Percentiles rank a stretch among this genome's conserved stretches.
Conservation (phyloP, 2,113 vertebrate genomes). For the Leptodactylus fuscus region DNA sequence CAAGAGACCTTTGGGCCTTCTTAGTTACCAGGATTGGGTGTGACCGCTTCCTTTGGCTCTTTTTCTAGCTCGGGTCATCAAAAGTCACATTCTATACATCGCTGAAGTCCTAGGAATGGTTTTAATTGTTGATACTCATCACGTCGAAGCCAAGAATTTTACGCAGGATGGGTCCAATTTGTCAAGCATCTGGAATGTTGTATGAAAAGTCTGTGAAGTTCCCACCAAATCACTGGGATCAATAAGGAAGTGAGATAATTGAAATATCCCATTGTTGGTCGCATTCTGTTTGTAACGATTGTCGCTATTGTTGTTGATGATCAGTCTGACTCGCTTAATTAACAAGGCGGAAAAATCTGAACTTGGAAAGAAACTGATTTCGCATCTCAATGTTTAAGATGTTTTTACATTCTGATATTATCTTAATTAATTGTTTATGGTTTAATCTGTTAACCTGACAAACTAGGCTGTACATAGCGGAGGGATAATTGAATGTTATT, state of each 20-base stretch:
- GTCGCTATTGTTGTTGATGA: conserved; percentile 24
- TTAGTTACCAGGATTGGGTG: neutral
- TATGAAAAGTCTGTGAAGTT: neutral
- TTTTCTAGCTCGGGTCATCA: neutral
- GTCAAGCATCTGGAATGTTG: too few relatives aligned
- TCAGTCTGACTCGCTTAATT: conserved; percentile 32
- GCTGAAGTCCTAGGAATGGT: neutral
- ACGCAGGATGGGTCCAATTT: neutral
- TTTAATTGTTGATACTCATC: neutral
- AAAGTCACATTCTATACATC: neutral
- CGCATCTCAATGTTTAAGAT: conserved; percentile 30
- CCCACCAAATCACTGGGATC: neutral
- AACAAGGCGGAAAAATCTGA: conserved; percentile 22
- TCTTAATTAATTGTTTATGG: conserved; percentile 57
- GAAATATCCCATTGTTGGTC: neutral
- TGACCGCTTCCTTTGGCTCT: too few relatives aligned
- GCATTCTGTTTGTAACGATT: neutral
- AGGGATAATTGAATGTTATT: conserved; percentile 5
- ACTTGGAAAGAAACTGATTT: conserved; percentile 31
- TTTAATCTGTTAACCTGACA: conserved; percentile 43
- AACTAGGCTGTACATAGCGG: conserved; percentile 20
- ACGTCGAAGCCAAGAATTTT: neutral
- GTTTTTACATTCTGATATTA: conserved; percentile 26
- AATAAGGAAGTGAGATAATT: neutral
- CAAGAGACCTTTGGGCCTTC: too few relatives aligned